phyloP scores from a whole-genome alignment of 2,888 invertebrate species.

The Pristionchus entomophagus region DNA sequence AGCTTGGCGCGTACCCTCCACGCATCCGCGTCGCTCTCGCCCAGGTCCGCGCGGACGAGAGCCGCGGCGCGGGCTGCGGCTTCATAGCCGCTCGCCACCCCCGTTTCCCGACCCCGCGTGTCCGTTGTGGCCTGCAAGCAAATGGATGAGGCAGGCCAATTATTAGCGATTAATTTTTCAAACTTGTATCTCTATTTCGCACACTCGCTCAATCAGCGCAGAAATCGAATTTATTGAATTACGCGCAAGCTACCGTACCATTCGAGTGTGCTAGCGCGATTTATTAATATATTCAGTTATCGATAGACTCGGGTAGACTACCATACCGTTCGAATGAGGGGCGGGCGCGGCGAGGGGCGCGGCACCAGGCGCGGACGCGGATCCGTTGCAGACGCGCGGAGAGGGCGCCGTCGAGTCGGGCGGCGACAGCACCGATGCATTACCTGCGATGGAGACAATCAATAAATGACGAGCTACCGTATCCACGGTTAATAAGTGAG shows the following conservation, averaged over 20 bases:
- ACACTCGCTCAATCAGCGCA: too few relatives aligned
- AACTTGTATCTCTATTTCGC: too few relatives aligned
- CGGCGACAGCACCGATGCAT: slow-evolving; percentile 44
- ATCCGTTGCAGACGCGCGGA: slow-evolving; percentile 37
- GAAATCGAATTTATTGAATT: too few relatives aligned
- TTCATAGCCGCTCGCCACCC: slow-evolving; percentile 14
- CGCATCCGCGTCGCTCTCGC: not conserved
- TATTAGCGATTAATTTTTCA: too few relatives aligned
- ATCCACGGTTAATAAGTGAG: not conserved
- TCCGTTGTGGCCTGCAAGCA: not conserved
- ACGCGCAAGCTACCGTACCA: too few relatives aligned
- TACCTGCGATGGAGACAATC: not conserved
- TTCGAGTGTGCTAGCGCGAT: too few relatives aligned
- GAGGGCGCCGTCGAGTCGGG: slow-evolving; percentile 49
- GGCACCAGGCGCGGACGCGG: not conserved
- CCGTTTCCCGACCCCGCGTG: slow-evolving; percentile 23
- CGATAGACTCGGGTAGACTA: too few relatives aligned
- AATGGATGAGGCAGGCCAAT: too few relatives aligned
- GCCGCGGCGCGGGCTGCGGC: not conserved
- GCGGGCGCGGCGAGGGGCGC: not conserved
- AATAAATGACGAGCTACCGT: not conserved
- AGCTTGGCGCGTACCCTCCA: slow-evolving; percentile 15
- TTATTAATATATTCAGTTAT: too few relatives aligned
- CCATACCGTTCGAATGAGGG: slow-evolving; percentile 25
- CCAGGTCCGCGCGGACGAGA: not conserved